Percentiles rank a stretch among this genome's conserved stretches.
These are phyloP conservation scores for Oreortyx pictus DNA, from an alignment of 2,797 vertebrate genomes.

Conservation along the genomic window DNA sequence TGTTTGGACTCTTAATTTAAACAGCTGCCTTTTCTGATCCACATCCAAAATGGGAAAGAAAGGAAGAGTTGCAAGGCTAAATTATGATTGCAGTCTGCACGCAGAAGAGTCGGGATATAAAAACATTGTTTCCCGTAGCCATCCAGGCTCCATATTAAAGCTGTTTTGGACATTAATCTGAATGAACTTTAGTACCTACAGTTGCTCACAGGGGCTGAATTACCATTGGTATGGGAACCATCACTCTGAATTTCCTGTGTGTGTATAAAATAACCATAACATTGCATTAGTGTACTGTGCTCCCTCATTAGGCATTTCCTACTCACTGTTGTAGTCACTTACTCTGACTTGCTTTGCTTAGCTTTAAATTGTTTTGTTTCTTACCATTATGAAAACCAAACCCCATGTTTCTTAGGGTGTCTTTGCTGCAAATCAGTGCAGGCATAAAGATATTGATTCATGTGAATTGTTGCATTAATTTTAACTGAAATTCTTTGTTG, in stretches of 20 bases:
- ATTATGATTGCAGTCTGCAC: background rate
- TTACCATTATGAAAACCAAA: background rate
- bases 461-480: background rate
- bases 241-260: background rate
- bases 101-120: background rate
- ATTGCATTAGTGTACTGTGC: background rate
- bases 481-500: background rate
- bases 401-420: background rate
- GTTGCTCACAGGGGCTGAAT: background rate
- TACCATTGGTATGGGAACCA: background rate
- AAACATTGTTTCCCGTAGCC: background rate
- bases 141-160: background rate
- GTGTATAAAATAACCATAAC: background rate
- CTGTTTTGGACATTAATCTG: background rate
- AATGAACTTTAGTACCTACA: background rate
- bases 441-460: background rate
- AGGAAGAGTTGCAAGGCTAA: background rate
- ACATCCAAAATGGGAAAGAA: background rate
- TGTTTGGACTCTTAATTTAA: background rate
- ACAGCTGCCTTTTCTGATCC: background rate
- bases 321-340: background rate
- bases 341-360: background rate
- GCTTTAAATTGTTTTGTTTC: background rate
- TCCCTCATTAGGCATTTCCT: background rate
- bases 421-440: background rate